These are phyloP conservation scores for Candoia aspera DNA, from an alignment of 2,113 vertebrate genomes.

Conservation along the genomic window DNA sequence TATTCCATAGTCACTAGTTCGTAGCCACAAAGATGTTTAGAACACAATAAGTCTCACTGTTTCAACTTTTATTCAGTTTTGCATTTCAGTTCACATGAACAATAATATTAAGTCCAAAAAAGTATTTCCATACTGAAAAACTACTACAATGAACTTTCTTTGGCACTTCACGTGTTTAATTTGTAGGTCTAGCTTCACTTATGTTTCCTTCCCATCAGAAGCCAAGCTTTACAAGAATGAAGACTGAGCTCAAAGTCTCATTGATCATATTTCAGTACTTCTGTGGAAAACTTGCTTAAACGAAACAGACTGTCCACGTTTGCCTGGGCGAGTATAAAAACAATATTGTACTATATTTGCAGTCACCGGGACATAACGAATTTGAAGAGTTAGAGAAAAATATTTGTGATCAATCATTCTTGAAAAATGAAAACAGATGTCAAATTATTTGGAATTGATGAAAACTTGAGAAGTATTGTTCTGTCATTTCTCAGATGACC, in stretches of 20 bases:
- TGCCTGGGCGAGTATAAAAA: not conserved
- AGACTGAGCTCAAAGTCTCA: not conserved
- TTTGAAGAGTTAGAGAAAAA: conserved; percentile 22
- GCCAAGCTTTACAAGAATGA: not conserved
- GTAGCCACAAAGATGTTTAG: not conserved
- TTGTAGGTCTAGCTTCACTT: not conserved
- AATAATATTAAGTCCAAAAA: not conserved
- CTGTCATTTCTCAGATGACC: conserved; percentile 7
- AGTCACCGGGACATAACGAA: not conserved
- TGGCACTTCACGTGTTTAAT: conserved; percentile 19
- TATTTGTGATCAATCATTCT: conserved; percentile 16
- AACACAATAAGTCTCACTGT: not conserved
- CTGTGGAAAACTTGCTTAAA: not conserved
- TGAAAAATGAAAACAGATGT: conserved; percentile 11
- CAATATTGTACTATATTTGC: not conserved
- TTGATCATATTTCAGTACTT: not conserved
- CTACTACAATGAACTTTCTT: conserved; percentile 13
- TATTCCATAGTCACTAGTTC: not conserved
- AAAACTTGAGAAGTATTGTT: not conserved
- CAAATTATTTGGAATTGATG: conserved; percentile 5
- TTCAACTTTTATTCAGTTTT: not conserved
- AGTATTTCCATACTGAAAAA: conserved; percentile 2
- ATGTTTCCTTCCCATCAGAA: conserved; percentile 16
- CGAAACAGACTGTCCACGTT: not conserved
- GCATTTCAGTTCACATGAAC: not conserved